Evolutionary conservation across 1,140 invertebrate species (phyloP), one percentile per base, ranked within the genome.

Genomic region (Eumaeus atala): DNA sequence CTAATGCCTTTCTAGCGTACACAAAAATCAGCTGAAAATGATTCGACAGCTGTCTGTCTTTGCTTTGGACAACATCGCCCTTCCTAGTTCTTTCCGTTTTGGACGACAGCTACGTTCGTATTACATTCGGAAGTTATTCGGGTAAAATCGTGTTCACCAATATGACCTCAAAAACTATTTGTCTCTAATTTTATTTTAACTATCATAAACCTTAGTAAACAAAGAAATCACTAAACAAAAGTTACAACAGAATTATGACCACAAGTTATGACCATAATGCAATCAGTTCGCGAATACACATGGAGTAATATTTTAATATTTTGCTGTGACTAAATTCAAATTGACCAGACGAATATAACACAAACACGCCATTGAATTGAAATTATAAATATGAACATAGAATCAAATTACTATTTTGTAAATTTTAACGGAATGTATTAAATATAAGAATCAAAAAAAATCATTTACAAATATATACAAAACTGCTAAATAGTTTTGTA

Each of bases 21-120:
- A 87, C 85, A 87, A 86, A 87, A 87, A 86, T 87, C 85, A 87
- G 85, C 85, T 87, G 85, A 85, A 87, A 80, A 81, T 77, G 78
- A 77, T 77, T 74, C 76, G 79, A 86, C 83, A 86, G 83, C 83
- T 86, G 83, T 86, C 83, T 86, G 76, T 74, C 68, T 77, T 72
- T 63, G 60, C 72, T 71, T 71, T 56, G 61, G 66, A 66, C 68
- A 76, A 80, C 77, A 80, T 85, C 79, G 77, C 79, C 78, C 76
- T 79, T 76, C 70, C 78, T 74, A 76, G 59, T 53, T 53, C 51
- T 53, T 53, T 16, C 18, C 51, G 18, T 33, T 74, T 74, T 77
- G 72, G 70, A 48, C 14, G 40, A 44, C 40, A 44, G 57, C 73
- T 72, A 74, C 73, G 74, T 79, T 77, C 74, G 78, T 74, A 67